Evolutionary conservation across 2,888 invertebrate species (phyloP).

Genomic region (Acronicta psi): DNA sequence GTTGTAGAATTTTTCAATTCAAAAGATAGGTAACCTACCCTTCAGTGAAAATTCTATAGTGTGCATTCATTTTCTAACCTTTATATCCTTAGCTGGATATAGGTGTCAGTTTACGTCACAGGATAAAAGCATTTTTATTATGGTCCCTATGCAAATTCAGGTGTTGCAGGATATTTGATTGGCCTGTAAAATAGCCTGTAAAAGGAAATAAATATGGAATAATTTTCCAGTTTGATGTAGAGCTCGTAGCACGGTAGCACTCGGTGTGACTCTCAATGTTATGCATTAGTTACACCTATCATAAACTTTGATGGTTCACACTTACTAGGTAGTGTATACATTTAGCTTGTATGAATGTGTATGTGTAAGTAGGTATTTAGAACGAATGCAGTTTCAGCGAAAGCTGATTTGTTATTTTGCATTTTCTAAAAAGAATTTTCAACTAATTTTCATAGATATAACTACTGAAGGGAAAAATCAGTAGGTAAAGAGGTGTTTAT

Average conservation of each 20-base stretch:
- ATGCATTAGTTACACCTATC: conserved; percentile 42
- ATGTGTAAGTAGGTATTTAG: background rate
- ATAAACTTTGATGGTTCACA: conserved; percentile 49
- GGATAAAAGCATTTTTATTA: conserved; percentile 42
- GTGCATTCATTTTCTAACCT: background rate
- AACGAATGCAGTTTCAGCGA: background rate
- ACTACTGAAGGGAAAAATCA: too few species aligned
- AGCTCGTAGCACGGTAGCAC: conserved; percentile 20
- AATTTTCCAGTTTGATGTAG: conserved; percentile 19
- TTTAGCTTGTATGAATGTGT: background rate
- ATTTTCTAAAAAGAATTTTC: too few species aligned
- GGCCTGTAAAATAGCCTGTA: conserved; percentile 10
- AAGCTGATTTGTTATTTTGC: too few species aligned
- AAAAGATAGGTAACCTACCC: too few species aligned
- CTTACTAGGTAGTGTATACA: conserved; percentile 7
- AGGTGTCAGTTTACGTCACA: background rate
- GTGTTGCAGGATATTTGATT: conserved; percentile 9
- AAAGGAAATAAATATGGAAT: conserved; percentile 28
- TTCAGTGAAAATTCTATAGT: background rate
- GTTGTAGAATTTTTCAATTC: too few species aligned
- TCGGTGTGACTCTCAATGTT: conserved; percentile 35
- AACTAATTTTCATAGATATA: too few species aligned
- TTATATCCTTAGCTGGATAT: background rate
- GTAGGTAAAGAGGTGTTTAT: too few species aligned
- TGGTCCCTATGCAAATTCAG: conserved; percentile 1